Evolutionary conservation across 2,888 invertebrate species (phyloP).

Genomic region (Lepidocyrtoides sp.): DNA sequence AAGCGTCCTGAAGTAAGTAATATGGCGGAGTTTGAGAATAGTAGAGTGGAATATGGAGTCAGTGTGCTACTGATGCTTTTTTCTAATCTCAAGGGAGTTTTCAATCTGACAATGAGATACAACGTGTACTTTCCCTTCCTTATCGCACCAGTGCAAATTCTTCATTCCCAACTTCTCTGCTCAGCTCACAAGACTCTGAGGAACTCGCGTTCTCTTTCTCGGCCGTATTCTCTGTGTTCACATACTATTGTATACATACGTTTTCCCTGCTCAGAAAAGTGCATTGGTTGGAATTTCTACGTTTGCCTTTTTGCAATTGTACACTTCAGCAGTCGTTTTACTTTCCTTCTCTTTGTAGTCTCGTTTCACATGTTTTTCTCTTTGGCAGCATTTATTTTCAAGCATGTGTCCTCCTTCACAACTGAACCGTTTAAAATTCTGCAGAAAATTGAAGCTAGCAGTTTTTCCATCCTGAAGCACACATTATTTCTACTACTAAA

Average conservation of each 20-base stretch:
- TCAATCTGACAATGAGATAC: conserved; percentile 76
- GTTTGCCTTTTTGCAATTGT: background rate
- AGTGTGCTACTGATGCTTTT: conserved; percentile 49
- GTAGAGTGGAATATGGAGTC: conserved; percentile 3
- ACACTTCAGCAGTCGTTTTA: background rate
- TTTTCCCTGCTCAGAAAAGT: background rate
- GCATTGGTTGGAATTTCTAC: background rate
- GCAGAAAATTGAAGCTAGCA: conserved; percentile 20
- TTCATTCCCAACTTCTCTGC: conserved; percentile 23
- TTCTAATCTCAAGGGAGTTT: conserved; percentile 72
- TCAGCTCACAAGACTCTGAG: conserved; percentile 44
- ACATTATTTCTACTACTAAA: background rate
- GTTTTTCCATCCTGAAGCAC: conserved; percentile 6
- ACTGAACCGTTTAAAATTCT: conserved; percentile 4
- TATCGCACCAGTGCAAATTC: conserved; percentile 61
- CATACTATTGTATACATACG: background rate
- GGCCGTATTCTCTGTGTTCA: background rate
- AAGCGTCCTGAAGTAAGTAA: background rate
- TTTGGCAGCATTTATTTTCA: background rate
- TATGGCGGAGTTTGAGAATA: background rate
- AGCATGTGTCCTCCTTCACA: conserved; percentile 21
- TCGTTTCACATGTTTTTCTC: background rate
- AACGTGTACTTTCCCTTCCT: conserved; percentile 62
- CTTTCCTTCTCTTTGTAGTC: background rate
- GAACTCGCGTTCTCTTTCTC: background rate